Evolutionary conservation across 2,113 vertebrate species (phyloP), one percentile per base, ranked within the genome.

Genomic region (Bostrychus sinensis): DNA sequence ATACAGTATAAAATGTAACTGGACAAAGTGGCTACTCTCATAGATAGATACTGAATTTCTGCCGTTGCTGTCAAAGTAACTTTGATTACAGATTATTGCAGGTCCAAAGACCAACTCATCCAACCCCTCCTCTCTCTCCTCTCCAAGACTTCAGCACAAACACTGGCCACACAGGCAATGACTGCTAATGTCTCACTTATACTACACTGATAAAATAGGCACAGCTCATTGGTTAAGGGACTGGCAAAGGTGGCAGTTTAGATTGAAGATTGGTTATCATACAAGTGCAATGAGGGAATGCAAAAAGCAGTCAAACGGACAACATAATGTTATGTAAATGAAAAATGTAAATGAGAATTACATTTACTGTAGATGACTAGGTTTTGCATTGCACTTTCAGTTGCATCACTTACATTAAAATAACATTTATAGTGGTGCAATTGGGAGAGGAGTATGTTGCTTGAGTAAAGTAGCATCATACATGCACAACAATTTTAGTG

Each of bases 291-390:
- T 42, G 62, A 78, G 59, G 50, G 66, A 66, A 78, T 80, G 66
- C 57, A 73, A 73, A 79, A 56, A 36, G 4, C 5, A 77, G 11
- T n/a, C n/a, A n/a, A n/a, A n/a, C n/a, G n/a, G n/a, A n/a, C n/a
- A n/a, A 30, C 16, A 34, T 1, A 42, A 59, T n/a, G 32, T 20
- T 16, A 30, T 3, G 65, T 45, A 51, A 73, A 56, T 32, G 3
- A 32, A 60, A 54, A 12, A 78, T 39, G 25, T 26, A 72, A 66
- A 72, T 36, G 19, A 16, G 26, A n/a, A n/a, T n/a, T n/a, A n/a
- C n/a, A n/a, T n/a, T n/a, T n/a, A n/a, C n/a, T n/a, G n/a, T n/a
- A n/a, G n/a, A 74, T 80, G 16, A 7, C 9, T 39, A 59, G 30
- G 30, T 7, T 32, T 32, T 32, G 30, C 30, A 32, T 32, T 7